A percentile compares a stretch with the other conserved stretches of the same genome.
Conservation (phyloP, 2,888 invertebrate species). For the Marasmarcha lunaedactyla region DNA sequence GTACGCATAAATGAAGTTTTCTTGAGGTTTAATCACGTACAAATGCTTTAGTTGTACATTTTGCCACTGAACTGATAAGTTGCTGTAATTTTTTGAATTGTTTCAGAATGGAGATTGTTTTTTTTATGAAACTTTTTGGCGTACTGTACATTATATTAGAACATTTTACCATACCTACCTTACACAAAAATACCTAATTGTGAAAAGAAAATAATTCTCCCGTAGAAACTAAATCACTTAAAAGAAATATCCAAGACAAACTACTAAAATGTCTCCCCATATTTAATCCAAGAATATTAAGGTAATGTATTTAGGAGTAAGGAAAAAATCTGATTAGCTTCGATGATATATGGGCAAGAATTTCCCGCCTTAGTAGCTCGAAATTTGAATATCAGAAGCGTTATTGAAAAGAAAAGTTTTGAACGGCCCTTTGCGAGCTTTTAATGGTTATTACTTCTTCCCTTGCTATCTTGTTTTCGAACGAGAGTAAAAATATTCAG, state of each 20-base stretch:
- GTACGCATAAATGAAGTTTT: no score
- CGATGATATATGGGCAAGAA: conserved; percentile 62
- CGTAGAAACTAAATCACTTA: conserved; percentile 3
- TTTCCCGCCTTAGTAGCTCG: conserved; percentile 54
- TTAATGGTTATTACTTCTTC: conserved; percentile 64
- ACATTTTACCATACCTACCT: no score
- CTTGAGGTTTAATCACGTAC: no score
- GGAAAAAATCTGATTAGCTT: conserved; percentile 58
- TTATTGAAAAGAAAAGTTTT: conserved; percentile 68
- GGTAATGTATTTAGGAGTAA: conserved; percentile 35
- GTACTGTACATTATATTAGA: no score
- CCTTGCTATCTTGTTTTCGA: conserved; percentile 33
- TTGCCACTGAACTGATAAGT: no score
- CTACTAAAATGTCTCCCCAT: conserved; percentile 37
- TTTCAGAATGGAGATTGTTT: no score
- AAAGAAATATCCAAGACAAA: conserved; percentile 24
- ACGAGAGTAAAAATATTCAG: conserved; percentile 24
- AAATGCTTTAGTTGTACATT: no score
- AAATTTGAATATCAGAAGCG: conserved; percentile 69
- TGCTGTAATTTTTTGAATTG: no score
- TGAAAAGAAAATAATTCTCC: no score
- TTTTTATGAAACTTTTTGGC: no score
- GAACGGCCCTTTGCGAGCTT: conserved; percentile 55
- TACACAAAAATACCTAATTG: no score
- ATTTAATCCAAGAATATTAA: conserved; percentile 47